Evolutionary conservation across 2,113 vertebrate genomes (phyloP).

Genomic region (Mungos mungo): DNA sequence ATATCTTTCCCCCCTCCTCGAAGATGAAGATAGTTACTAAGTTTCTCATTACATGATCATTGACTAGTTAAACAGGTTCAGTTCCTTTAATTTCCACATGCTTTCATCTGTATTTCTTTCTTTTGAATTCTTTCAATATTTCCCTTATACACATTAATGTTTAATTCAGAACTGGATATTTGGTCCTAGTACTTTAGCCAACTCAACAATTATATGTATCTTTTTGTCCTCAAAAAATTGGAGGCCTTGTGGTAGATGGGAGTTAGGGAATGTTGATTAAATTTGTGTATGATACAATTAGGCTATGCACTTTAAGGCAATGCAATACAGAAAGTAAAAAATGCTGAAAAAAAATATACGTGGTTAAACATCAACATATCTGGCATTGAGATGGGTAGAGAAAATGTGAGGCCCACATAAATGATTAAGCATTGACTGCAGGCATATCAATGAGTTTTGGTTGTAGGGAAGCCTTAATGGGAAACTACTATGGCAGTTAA

Average conservation of each 20-base stretch:
- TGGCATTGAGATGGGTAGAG: neutral
- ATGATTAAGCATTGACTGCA: neutral
- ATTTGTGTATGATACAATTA: constrained; percentile 5
- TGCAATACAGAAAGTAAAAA: neutral
- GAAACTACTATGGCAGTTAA: neutral
- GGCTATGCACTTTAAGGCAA: neutral
- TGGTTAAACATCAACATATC: neutral
- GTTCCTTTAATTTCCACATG: constrained; percentile 3
- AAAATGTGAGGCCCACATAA: neutral
- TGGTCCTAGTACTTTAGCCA: neutral
- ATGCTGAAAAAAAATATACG: neutral
- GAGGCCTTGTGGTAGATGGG: neutral
- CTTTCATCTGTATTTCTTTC: neutral
- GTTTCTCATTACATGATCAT: constrained; percentile 29
- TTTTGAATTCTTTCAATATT: neutral
- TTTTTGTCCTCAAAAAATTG: neutral
- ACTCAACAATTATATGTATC: neutral
- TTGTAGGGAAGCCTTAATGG: neutral
- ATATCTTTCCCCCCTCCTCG: neutral
- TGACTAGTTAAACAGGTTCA: neutral
- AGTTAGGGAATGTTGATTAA: neutral
- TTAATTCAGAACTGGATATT: constrained; percentile 18
- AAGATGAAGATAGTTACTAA: neutral
- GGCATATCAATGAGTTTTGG: neutral
- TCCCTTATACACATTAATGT: constrained; percentile 27